phyloP scores from a whole-genome alignment of 2,797 vertebrate species.

The Premnoplex brunnescens region DNA sequence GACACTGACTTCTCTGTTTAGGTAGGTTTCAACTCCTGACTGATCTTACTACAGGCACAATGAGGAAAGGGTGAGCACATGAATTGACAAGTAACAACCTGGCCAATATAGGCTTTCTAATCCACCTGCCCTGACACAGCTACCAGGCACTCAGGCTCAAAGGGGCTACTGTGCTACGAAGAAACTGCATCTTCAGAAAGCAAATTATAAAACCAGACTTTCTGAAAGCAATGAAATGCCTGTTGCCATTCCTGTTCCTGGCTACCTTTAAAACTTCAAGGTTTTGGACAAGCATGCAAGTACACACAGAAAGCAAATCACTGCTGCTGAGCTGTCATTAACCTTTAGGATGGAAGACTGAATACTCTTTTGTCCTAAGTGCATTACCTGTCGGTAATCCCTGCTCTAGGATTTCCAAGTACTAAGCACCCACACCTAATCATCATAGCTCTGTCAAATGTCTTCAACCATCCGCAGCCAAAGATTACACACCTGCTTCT shows the following conservation, averaged over 20 bases:
- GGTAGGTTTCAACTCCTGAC: background rate
- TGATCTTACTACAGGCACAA: background rate
- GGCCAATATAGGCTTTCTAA: background rate
- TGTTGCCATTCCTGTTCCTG: background rate
- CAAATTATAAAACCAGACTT: background rate
- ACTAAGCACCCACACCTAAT: background rate
- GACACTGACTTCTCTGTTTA: background rate
- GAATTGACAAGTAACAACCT: background rate
- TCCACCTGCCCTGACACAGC: background rate
- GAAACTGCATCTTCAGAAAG: background rate
- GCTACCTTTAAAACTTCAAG: background rate
- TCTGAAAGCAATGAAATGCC: background rate
- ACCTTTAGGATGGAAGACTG: constrained; percentile 6
- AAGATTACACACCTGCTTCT: constrained; percentile 30
- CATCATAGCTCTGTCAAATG: background rate
- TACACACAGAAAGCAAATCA: background rate
- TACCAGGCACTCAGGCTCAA: background rate
- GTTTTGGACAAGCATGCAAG: background rate
- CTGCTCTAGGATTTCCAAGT: constrained; percentile 13
- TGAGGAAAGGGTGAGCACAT: background rate
- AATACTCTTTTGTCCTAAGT: constrained; percentile 3
- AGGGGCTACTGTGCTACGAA: background rate
- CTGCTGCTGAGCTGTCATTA: constrained; percentile 11
- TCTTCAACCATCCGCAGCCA: background rate
- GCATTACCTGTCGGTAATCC: constrained; percentile 10